Base-by-base conservation (phyloP, 2,797 vertebrate genomes). In the Delichon dasypus region DNA sequence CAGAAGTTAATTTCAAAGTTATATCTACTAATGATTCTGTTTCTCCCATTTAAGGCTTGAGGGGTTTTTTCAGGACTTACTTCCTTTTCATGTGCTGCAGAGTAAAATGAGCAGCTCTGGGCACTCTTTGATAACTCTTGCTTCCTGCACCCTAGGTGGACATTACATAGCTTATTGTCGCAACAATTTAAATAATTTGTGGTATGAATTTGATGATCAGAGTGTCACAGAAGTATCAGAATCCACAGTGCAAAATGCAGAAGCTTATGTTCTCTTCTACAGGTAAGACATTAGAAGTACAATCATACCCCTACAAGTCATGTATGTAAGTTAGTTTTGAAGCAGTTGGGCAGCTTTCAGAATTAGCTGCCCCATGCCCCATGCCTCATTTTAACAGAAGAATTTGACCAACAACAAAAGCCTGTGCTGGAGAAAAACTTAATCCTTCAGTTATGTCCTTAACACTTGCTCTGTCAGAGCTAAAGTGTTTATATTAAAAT, bases 171-270 rank as follows among this genome's bases (percentile, higher is more conserved):
- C 99, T 71, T 99, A 99, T 96, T 99, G 99, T 97, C 98, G 99
- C 97, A 99, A 99, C 76, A 98, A 99, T 72, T 97, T 98, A 89
- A 99, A 99, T 98, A 98, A 98, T 90, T 97, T 98, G 88, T 99
- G 99, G 99, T 99, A 99, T 85, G 99, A 99, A 97, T 99, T 99
- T 96, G 99, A 99, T 54, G 99, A 99, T 97, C 99, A 99, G 89
- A 99, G 99, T 51, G 99, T 99, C 90, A 99, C 99, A 13, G 99
- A 99, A 97, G 99, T 99, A 83, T 98, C 99, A 0, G 99, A 99
- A 95, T 98, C 99, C 73, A 99, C 98, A 20, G 99, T 99, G 65
- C 99, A 99, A 97, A 99, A 99, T 54, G 98, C 99, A 2, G 99
- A 99, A 96, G 99, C 99, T 64, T 99, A 99, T 42, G 99, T 99